Conservation (phyloP, 1,140 invertebrate genomes). For the Megalopta genalis region DNA sequence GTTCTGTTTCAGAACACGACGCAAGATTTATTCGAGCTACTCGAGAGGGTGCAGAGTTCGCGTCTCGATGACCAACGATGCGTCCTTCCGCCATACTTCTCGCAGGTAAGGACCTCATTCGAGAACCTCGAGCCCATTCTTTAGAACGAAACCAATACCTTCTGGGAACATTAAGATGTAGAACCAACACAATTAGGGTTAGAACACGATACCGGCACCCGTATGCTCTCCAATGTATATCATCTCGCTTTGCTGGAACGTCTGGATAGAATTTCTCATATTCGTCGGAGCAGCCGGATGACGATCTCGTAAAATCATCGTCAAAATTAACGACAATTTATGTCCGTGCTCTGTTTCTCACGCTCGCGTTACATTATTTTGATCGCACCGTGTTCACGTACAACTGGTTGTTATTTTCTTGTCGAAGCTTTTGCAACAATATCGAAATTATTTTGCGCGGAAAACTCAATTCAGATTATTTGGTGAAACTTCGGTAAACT, state of each 20-base stretch:
- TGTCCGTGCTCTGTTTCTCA: background rate
- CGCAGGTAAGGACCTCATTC: slow-evolving; percentile 84
- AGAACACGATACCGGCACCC: slow-evolving; percentile 42
- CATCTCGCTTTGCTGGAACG: background rate
- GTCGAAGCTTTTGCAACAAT: too few species aligned
- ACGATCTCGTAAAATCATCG: slow-evolving; percentile 4
- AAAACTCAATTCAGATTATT: too few species aligned
- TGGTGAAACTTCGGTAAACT: too few species aligned
- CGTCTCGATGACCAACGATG: slow-evolving; percentile 96
- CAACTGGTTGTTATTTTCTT: background rate
- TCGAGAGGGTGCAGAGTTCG: slow-evolving; percentile 94
- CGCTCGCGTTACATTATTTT: background rate
- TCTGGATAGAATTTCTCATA: slow-evolving; percentile 31
- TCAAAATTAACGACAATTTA: slow-evolving; percentile 35
- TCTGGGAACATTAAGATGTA: background rate
- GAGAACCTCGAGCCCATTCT: too few species aligned
- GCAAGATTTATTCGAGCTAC: slow-evolving; percentile 92
- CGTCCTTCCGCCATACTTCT: slow-evolving; percentile 92
- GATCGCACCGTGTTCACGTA: background rate
- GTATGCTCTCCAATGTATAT: slow-evolving; percentile 31
- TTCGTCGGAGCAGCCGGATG: slow-evolving; percentile 6
- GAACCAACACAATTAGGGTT: background rate
- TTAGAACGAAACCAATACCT: background rate
- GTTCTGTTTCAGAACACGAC: slow-evolving; percentile 82
- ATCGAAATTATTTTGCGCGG: too few species aligned